A percentile compares a stretch with the other conserved stretches of the same genome.
Evolutionary conservation across 2,888 invertebrate species (phyloP).

Genomic region (Heliconius ismenius): DNA sequence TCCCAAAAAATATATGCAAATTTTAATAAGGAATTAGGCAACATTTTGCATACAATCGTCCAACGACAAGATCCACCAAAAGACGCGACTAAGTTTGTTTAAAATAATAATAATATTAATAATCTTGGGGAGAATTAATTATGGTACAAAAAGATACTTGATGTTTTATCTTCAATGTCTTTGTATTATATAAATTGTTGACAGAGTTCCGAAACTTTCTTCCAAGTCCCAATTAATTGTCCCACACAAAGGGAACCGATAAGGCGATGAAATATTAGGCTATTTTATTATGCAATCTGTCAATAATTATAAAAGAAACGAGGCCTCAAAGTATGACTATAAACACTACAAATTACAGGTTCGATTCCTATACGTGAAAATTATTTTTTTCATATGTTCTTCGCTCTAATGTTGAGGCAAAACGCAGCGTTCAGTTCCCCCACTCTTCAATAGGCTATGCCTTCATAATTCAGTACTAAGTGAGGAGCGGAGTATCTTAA

Average conservation of each 20-base stretch:
- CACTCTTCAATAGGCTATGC: no score
- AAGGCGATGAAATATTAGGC: background rate
- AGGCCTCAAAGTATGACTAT: no score
- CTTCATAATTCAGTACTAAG: no score
- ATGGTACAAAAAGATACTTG: conserved; percentile 50
- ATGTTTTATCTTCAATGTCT: conserved; percentile 50
- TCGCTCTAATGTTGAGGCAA: no score
- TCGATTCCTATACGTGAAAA: no score
- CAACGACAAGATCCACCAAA: background rate
- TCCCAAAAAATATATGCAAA: no score
- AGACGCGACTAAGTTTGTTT: conserved; percentile 41
- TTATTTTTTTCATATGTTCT: no score
- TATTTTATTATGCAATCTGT: background rate
- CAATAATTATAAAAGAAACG: background rate
- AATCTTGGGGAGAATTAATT: conserved; percentile 50
- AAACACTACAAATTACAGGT: no score
- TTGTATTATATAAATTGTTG: conserved; percentile 52
- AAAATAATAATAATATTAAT: conserved; percentile 45
- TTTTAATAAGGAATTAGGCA: no score
- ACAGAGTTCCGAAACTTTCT: conserved; percentile 51
- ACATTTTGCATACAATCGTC: background rate
- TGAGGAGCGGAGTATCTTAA: no score
- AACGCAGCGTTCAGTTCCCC: no score
- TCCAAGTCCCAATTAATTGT: conserved; percentile 59
- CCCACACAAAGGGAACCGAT: background rate